Evolutionary conservation across 2,113 vertebrate species (phyloP).

Genomic region (Zapus hudsonius): DNA sequence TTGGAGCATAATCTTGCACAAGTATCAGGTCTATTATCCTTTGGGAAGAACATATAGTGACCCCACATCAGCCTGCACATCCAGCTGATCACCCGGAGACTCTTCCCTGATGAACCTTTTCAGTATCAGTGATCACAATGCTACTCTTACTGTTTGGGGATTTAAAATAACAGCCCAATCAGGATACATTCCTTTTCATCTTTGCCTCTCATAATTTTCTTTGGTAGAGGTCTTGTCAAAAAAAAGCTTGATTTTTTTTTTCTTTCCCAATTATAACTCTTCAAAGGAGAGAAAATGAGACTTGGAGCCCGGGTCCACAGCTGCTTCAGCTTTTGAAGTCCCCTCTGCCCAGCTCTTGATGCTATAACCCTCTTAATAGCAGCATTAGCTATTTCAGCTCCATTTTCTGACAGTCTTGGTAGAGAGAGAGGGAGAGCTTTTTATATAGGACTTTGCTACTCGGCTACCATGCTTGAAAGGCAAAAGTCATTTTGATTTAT

Average conservation of each 20-base stretch:
- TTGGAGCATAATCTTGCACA: not conserved
- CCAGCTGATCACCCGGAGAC: constrained; percentile 84
- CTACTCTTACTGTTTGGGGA: constrained; percentile 88
- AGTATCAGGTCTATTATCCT: not conserved
- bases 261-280: constrained; percentile 94
- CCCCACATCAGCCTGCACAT: not conserved
- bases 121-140: constrained; percentile 90
- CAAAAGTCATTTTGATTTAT: constrained; percentile 81
- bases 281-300: constrained; percentile 98
- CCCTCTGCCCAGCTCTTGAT: constrained; percentile 90
- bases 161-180: constrained; percentile 88
- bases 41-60: not conserved
- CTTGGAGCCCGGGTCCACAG: constrained; percentile 85
- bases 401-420: constrained; percentile 90
- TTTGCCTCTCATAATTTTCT: constrained; percentile 89
- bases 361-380: constrained; percentile 93
- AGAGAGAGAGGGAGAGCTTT: constrained; percentile 88
- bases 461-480: constrained; percentile 82
- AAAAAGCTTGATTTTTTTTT: constrained; percentile 89
- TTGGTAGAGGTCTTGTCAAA: constrained; percentile 88
- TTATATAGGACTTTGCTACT: constrained; percentile 89
- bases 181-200: constrained; percentile 93
- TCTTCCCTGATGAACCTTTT: constrained; percentile 86
- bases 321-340: constrained; percentile 93
- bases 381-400: constrained; percentile 88